Evolutionary conservation across 2,797 vertebrate species (phyloP).

Genomic region (Melanotaenia nigrans): DNA sequence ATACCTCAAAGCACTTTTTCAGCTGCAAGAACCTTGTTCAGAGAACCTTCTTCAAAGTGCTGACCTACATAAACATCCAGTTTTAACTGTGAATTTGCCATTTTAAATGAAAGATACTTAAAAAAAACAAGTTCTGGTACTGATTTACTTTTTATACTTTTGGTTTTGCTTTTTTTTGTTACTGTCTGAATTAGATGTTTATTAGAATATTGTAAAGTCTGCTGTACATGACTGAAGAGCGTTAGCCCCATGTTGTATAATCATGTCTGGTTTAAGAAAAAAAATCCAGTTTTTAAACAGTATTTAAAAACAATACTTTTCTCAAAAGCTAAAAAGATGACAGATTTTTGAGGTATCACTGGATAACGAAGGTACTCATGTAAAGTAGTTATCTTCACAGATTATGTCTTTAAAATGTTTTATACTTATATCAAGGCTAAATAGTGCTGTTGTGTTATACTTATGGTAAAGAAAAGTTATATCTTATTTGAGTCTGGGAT

Average conservation of each 20-base stretch:
- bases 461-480: neutral
- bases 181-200: too few species aligned
- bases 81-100: neutral
- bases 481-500: neutral
- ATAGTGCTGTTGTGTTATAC: neutral
- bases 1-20: neutral
- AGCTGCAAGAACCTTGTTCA: neutral
- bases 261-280: neutral
- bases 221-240: neutral
- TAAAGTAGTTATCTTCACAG: neutral
- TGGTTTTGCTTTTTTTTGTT: too few species aligned
- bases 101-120: neutral
- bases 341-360: neutral
- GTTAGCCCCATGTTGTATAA: too few species aligned
- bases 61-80: neutral
- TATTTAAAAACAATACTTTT: neutral
- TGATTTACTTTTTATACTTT: neutral
- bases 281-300: neutral
- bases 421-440: neutral
- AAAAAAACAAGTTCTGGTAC: neutral
- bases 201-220: neutral
- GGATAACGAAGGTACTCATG: neutral
- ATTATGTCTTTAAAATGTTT: neutral
- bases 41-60: neutral
- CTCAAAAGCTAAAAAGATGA: neutral